Conservation (phyloP, 2,797 vertebrate species). For the Fringilla coelebs region DNA sequence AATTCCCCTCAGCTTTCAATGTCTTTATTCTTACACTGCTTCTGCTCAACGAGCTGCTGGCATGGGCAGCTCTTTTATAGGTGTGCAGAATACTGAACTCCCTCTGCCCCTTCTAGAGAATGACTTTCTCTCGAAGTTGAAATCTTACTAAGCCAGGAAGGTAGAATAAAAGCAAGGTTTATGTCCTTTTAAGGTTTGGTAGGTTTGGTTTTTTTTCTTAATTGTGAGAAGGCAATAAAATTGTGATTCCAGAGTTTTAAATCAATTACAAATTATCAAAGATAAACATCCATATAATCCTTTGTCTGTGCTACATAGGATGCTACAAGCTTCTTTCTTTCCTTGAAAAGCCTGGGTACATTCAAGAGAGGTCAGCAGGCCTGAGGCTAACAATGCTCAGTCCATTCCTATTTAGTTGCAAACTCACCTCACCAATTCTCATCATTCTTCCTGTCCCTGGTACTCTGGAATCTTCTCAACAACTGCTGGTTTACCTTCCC, state of each 20-base stretch:
- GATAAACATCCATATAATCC: neutral
- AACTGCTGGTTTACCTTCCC: neutral
- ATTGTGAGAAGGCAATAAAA: neutral
- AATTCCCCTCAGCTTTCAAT: neutral
- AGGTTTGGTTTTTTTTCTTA: rapidly evolving
- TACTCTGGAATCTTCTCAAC: neutral
- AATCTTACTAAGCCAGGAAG: neutral
- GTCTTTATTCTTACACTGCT: neutral
- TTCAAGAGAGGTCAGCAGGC: neutral
- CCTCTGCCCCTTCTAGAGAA: neutral
- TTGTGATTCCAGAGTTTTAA: neutral
- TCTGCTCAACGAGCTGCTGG: neutral
- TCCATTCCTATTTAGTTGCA: neutral
- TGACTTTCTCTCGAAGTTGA: neutral
- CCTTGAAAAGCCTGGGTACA: neutral
- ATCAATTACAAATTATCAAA: neutral
- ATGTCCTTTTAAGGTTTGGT: neutral
- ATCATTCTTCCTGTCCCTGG: neutral
- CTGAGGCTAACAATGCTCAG: neutral
- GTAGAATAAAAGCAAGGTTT: neutral
- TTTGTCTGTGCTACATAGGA: neutral
- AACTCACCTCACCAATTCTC: neutral
- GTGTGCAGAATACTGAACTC: neutral
- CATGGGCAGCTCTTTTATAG: neutral
- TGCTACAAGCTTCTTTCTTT: neutral